These are phyloP conservation scores for Rhopalosiphum maidis DNA, from an alignment of 1,140 invertebrate species.

Conservation along the genomic window DNA sequence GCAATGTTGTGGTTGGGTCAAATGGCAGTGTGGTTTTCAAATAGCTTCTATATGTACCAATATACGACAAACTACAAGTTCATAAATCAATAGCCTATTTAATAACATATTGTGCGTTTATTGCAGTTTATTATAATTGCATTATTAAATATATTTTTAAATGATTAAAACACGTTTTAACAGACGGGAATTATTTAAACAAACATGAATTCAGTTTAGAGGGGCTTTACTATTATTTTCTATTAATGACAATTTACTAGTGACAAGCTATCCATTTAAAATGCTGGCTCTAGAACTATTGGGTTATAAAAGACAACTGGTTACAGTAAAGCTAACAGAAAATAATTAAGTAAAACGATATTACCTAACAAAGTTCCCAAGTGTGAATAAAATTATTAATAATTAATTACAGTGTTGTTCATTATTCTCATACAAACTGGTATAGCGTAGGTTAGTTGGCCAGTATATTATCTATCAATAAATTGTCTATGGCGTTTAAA, in stretches of 20 bases:
- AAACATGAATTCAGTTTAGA: neutral
- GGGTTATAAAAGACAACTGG: neutral
- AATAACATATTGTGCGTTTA: neutral
- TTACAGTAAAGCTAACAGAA: neutral
- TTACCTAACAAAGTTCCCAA: neutral
- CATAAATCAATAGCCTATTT: neutral
- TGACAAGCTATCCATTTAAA: neutral
- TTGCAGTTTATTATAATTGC: neutral
- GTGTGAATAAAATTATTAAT: neutral
- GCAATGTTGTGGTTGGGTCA: neutral
- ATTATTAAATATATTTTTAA: neutral
- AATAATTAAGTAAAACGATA: neutral
- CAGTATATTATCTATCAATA: neutral
- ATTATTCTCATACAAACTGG: neutral
- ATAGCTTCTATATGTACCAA: neutral
- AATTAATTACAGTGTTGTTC: neutral
- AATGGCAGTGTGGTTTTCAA: neutral
- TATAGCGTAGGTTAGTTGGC: neutral
- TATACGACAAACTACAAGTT: neutral
- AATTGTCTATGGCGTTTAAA: neutral
- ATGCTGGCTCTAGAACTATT: neutral
- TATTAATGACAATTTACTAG: neutral
- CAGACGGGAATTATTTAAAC: neutral
- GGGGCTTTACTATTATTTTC: neutral
- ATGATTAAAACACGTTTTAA: neutral